Percentiles rank a stretch among this genome's conserved stretches.
phyloP scores from a whole-genome alignment of 2,113 vertebrate genomes.

The Cynoglossus semilaevis region DNA sequence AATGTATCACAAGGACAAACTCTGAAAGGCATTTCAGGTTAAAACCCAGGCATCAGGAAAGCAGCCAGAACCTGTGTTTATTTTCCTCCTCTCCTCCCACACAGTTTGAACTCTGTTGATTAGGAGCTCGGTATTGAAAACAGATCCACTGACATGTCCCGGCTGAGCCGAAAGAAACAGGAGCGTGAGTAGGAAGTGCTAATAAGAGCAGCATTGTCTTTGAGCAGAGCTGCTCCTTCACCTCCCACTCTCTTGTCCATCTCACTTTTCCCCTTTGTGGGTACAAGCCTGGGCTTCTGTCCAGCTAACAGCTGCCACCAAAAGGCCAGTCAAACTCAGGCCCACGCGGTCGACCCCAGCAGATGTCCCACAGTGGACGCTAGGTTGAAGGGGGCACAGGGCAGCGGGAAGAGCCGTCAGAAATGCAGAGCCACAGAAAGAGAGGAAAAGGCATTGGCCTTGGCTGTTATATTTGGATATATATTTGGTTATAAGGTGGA shows the following conservation, averaged over 20 bases:
- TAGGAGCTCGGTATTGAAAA: constrained; percentile 9
- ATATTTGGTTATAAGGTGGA: constrained; percentile 18
- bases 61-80: constrained; percentile 21
- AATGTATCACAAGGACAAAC: constrained; percentile 57
- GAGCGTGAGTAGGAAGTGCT: constrained; percentile 6
- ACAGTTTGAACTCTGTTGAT: constrained; percentile 11
- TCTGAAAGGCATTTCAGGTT: constrained; percentile 34
- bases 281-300: constrained; percentile 40
- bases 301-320: constrained; percentile 63
- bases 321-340: constrained; percentile 41
- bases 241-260: constrained; percentile 13
- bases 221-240: not conserved
- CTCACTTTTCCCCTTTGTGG: constrained; percentile 21
- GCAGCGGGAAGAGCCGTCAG: constrained; percentile 35
- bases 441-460: constrained; percentile 28
- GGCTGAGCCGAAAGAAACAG: constrained; percentile 18
- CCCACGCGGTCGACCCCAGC: constrained; percentile 44
- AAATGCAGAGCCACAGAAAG: constrained; percentile 22
- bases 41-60: constrained; percentile 28
- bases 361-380: constrained; percentile 63
- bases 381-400: constrained; percentile 29
- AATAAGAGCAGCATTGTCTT: not conserved
- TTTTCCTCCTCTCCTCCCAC: constrained; percentile 5
- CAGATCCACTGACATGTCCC: constrained; percentile 30
- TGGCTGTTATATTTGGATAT: constrained; percentile 34